A percentile compares a stretch with the other conserved stretches of the same genome.
Evolutionary conservation across 2,113 vertebrate genomes (phyloP).

Genomic region (Amia ocellicauda): DNA sequence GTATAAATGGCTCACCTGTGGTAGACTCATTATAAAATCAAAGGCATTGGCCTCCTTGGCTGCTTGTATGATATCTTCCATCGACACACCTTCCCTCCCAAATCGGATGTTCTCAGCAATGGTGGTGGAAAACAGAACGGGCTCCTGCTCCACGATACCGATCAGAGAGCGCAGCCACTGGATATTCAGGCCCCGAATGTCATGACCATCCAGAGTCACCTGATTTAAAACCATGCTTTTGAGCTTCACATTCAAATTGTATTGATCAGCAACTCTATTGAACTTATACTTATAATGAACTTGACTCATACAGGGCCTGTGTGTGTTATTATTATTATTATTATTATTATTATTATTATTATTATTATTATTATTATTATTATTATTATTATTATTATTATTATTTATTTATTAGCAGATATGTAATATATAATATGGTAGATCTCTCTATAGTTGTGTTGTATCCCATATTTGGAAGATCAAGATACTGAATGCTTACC

Average conservation of each 20-base stretch:
- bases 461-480: too few species aligned
- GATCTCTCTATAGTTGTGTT: neutral
- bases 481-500: slow-evolving; percentile 43
- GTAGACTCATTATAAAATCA: slow-evolving; percentile 66
- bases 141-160: slow-evolving; percentile 72
- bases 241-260: too few species aligned
- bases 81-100: slow-evolving; percentile 53
- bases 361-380: too few species aligned
- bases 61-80: slow-evolving; percentile 61
- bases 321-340: too few species aligned
- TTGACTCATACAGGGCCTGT: too few species aligned
- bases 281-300: too few species aligned
- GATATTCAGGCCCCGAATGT: slow-evolving; percentile 64
- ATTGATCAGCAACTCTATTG: too few species aligned
- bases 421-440: too few species aligned
- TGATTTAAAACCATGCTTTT: slow-evolving; percentile 24
- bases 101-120: slow-evolving; percentile 67
- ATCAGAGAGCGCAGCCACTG: slow-evolving; percentile 70
- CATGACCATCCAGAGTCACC: slow-evolving; percentile 69
- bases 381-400: too few species aligned
- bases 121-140: slow-evolving; percentile 65
- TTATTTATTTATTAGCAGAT: too few species aligned
- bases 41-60: slow-evolving; percentile 70
- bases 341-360: too few species aligned
- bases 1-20: slow-evolving; percentile 48